Conservation (phyloP, 2,888 invertebrate genomes). For the Muschampia plurimacula region DNA sequence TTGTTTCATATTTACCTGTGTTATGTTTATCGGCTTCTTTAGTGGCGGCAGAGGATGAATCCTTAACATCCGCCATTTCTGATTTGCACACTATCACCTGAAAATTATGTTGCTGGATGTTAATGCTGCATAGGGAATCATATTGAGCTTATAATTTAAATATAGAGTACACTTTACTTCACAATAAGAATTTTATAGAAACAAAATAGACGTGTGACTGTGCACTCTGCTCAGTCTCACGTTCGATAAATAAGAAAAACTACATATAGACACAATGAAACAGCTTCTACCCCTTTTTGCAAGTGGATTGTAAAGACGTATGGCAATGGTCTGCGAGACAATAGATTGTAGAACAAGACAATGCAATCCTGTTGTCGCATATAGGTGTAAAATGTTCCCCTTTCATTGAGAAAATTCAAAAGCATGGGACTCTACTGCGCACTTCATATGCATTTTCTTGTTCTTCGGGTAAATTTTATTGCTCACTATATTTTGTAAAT, state of each 20-base stretch:
- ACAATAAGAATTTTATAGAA: conserved; percentile 3
- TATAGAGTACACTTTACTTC: background rate
- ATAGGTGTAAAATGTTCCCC: conserved; percentile 13
- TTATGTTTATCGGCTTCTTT: conserved; percentile 74
- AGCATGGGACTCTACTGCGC: conserved; percentile 20
- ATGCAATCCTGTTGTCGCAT: conserved; percentile 22
- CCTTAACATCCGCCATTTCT: conserved; percentile 73
- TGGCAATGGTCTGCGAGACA: conserved; percentile 12
- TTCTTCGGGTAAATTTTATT: background rate
- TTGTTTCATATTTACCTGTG: conserved; percentile 62
- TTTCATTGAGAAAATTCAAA: conserved; percentile 15
- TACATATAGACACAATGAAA: conserved; percentile 35
- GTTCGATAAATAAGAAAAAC: conserved; percentile 27
- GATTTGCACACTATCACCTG: conserved; percentile 41
- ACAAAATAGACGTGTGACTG: conserved; percentile 31
- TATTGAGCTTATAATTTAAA: background rate
- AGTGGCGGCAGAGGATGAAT: conserved; percentile 55
- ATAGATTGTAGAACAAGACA: conserved; percentile 24
- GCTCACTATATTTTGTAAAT: conserved; percentile 2
- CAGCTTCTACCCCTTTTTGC: conserved; percentile 34
- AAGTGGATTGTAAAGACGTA: conserved; percentile 23
- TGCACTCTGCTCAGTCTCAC: conserved; percentile 26
- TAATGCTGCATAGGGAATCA: background rate
- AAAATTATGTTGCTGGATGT: conserved; percentile 24
- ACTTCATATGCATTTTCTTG: conserved; percentile 9